Base-by-base conservation (phyloP, 2,888 invertebrate genomes). In the Trachelus troglodyta region DNA sequence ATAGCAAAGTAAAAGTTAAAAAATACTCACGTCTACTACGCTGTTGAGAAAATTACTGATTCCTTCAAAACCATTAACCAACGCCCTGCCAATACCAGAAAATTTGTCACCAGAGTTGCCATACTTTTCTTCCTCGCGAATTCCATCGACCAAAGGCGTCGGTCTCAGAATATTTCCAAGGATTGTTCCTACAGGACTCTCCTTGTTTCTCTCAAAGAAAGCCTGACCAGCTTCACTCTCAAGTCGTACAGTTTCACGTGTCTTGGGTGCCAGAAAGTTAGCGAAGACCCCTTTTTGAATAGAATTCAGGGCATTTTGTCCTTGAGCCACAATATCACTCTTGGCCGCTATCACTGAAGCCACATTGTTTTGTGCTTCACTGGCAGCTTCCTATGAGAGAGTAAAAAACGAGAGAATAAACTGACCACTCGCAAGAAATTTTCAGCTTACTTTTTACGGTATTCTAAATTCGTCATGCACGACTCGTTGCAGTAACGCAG, bases 51-150 rank as follows among this genome's bases (percentile, higher is more conserved):
- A 92, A 89, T 94, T 95, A 40, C 95, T 94, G 69, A 96, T 89
- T 6, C 94, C 94, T 85, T 95, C 95, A 79, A 95, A 94, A 11
- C 96, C 95, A 37, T 93, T 94, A 4, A 97, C 94, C 35, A 96
- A 85, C 0, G 94, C 93, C 77, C 93, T 93, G 1, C 95, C 95
- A 35, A 95, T 91, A 30, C 92, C 92, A 80, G 94, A 93, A 83
- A 95, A 95, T 88, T 94, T 94, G 85, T 95, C 95, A 0, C 95
- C 96, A 76, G 92, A 93, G 88, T 97, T 97, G 33, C 96, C 96
- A 88, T 96, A 97, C 87, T 96, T 97, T 76, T 97, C 96, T 76
- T 95, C 93, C 89, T 96, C 96, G 73, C 92, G 92, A 83, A 96
- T 95, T n/a, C 94, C 94, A 86, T 97, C 97, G 34, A 97, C 94